Evolutionary conservation across 2,888 invertebrate species (phyloP), one percentile per base, ranked within the genome.

Genomic region (Celastrina argiolus): DNA sequence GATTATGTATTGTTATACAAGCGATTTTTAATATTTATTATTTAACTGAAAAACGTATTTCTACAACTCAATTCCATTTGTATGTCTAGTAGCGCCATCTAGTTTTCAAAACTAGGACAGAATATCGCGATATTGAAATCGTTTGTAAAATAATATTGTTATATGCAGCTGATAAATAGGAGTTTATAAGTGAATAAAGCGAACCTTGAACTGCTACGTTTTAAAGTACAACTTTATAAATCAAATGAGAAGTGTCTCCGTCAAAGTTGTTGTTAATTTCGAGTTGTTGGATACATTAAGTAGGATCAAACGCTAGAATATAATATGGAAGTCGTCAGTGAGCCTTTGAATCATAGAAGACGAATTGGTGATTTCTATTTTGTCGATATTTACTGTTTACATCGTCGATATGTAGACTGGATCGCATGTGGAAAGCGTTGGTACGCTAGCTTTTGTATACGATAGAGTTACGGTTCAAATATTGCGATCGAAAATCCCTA

Each of bases 381-480:
- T 51, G 51, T 51, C 51, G 51, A 51, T 51, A 51, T 51, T 51
- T 51, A 51, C 51, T 22, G 22, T 51, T 51, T 36, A 36, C 10
- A 36, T n/a, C n/a, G 22, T 12, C 51, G 36, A 39, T 39, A 22
- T 61, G 39, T 61, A 61, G 16, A 34, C 3, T 45, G 63, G 64
- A 66, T 65, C 63, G 64, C 63, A 42, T 45, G 41, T 64, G 31
- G 63, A 66, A 59, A 36, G 63, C 34, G 64, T 65, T 51, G 59
- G 59, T 26, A 63, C 45, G 45, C 68, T 61, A 61, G 69, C 70
- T 69, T 73, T 74, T 73, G 76, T 76, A 76, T 76, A 76, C 76
- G 76, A 76, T 74, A 73, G 70, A 69, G 36, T 61, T 36, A 61
- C 2, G 61, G 36, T 61, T 61, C 36, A 61, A 58, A 28, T 65